Evolutionary conservation across 2,797 vertebrate genomes (phyloP).

Genomic region (Aeoliscus strigatus): DNA sequence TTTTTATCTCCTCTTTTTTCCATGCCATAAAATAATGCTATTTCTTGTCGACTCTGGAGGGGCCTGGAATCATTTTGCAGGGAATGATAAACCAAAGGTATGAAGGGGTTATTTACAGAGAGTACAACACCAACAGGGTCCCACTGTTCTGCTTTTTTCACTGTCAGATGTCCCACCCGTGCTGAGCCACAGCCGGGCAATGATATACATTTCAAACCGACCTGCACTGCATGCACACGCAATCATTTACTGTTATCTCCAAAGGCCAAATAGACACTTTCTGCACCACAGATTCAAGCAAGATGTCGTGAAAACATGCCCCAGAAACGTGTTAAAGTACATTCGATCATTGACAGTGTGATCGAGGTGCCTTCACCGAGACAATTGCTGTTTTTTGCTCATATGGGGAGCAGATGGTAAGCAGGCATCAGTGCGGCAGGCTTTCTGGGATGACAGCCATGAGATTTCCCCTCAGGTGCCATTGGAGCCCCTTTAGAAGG

Average conservation of each 20-base stretch:
- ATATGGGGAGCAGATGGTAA: conserved; percentile 82
- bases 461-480: conserved; percentile 81
- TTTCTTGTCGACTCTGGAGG: conserved; percentile 85
- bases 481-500: conserved; percentile 73
- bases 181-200: conserved; percentile 43
- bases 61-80: conserved; percentile 83
- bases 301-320: conserved; percentile 36
- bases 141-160: conserved; percentile 55
- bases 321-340: conserved; percentile 39
- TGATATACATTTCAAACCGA: conserved; percentile 49
- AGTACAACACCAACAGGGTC: conserved; percentile 60
- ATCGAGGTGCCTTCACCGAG: conserved; percentile 65
- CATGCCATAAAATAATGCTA: conserved; percentile 85
- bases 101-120: conserved; percentile 76
- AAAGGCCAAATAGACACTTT: conserved; percentile 27
- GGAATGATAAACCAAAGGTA: conserved; percentile 73
- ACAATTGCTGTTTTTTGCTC: conserved; percentile 76
- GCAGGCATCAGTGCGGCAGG: conserved; percentile 76
- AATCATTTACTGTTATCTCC: conserved; percentile 38
- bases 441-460: conserved; percentile 82
- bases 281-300: conserved; percentile 20
- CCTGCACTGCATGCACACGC: conserved; percentile 16
- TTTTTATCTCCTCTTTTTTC: conserved; percentile 59
- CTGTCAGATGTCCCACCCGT: conserved; percentile 55
- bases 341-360: conserved; percentile 56